Percentiles rank a stretch among this genome's conserved stretches.
phyloP scores from a whole-genome alignment of 2,888 invertebrate genomes.

The Drosophila atripex region DNA sequence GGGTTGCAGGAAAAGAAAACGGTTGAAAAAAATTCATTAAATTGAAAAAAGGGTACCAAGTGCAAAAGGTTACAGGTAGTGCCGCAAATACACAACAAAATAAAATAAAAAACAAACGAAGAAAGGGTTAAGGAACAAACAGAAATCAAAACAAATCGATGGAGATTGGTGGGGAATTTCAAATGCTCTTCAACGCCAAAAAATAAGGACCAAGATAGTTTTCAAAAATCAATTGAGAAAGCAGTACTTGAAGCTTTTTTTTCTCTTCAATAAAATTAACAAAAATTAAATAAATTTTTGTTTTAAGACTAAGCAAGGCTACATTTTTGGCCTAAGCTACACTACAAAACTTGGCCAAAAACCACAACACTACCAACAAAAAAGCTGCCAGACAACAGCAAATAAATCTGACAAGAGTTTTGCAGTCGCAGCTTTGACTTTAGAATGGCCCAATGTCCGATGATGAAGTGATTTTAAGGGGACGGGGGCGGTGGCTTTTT shows the following conservation, averaged over 20 bases:
- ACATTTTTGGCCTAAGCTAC: not conserved
- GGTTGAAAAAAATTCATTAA: conserved; percentile 71
- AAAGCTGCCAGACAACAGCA: conserved; percentile 42
- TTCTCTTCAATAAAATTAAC: not conserved
- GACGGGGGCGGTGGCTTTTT: conserved; percentile 18
- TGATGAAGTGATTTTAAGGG: conserved; percentile 71
- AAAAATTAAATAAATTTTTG: conserved; percentile 12
- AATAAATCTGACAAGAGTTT: conserved; percentile 75
- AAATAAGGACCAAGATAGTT: not conserved
- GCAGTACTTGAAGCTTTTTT: no score
- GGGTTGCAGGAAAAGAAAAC: conserved; percentile 45
- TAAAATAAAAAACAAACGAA: conserved; percentile 29
- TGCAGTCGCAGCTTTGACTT: conserved; percentile 66
- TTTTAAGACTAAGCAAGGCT: not conserved
- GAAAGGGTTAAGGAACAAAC: conserved; percentile 30
- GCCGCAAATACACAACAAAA: conserved; percentile 31
- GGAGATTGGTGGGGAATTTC: conserved; percentile 1
- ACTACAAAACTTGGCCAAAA: conserved; percentile 43
- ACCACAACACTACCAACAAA: conserved; percentile 12
- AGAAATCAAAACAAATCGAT: conserved; percentile 61
- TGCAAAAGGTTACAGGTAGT: conserved; percentile 82
- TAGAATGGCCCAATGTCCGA: conserved; percentile 63
- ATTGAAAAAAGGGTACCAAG: conserved; percentile 81
- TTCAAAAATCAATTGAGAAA: no score
- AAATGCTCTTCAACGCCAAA: not conserved